A percentile compares a stretch with the other conserved stretches of the same genome.
Conservation (phyloP, 2,113 vertebrate species). For the Athene cunicularia region DNA sequence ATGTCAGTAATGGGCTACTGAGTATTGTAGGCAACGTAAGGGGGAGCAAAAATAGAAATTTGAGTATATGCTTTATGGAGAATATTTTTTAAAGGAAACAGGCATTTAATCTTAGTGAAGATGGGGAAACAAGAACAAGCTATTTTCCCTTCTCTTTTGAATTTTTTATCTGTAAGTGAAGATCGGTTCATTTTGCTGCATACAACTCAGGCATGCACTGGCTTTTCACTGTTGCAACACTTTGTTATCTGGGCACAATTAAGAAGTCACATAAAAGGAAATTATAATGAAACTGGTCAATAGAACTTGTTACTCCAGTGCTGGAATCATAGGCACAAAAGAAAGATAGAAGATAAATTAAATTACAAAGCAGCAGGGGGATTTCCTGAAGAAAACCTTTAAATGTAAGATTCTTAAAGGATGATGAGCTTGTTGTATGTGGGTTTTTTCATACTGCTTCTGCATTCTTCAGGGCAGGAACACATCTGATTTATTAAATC, state of each 20-base stretch:
- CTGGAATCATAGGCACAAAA: not conserved
- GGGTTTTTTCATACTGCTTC: not conserved
- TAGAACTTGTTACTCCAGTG: constrained; percentile 4
- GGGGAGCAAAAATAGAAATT: not conserved
- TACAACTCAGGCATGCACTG: not conserved
- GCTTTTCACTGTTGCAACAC: not conserved
- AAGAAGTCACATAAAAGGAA: not conserved
- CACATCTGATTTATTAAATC: not conserved
- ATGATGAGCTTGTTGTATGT: not conserved
- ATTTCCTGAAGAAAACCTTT: not conserved
- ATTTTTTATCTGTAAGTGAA: not conserved
- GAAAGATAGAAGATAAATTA: not conserved
- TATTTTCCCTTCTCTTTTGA: not conserved
- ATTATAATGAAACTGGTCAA: not conserved
- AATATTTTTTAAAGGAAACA: not conserved
- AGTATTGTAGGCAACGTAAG: not conserved
- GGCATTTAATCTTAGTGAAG: not conserved
- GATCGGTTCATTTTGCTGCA: not conserved
- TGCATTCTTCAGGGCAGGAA: not conserved
- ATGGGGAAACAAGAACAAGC: not conserved
- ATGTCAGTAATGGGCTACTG: not conserved
- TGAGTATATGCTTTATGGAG: not conserved
- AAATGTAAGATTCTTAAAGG: not conserved
- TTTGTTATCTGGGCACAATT: not conserved
- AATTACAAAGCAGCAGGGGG: not conserved